phyloP scores from a whole-genome alignment of 2,888 invertebrate species.

The Drosophila rellima region DNA sequence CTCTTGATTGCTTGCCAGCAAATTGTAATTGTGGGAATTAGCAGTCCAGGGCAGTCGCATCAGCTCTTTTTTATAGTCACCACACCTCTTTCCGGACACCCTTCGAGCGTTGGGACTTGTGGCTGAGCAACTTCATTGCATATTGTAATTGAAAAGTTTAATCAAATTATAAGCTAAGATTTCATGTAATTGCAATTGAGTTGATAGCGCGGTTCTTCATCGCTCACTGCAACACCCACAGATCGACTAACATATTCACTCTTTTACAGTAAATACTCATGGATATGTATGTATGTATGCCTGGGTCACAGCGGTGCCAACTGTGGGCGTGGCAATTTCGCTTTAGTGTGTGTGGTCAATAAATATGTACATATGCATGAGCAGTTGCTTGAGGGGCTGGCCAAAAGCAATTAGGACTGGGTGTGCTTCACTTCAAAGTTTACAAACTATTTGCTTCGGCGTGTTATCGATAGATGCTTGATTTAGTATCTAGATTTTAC shows the following conservation, averaged over 20 bases:
- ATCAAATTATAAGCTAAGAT: conserved; percentile 78
- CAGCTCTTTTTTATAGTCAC: conserved; percentile 3
- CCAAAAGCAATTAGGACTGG: conserved; percentile 13
- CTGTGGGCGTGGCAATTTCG: conserved; percentile 48
- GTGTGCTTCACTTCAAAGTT: conserved; percentile 22
- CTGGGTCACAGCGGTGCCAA: conserved; percentile 3
- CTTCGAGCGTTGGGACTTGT: conserved; percentile 2
- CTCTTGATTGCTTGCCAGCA: conserved; percentile 80
- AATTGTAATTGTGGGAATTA: conserved; percentile 81
- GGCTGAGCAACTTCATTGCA: conserved; percentile 74
- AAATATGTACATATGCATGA: conserved; percentile 67
- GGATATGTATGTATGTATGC: not conserved
- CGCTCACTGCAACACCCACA: conserved; percentile 44
- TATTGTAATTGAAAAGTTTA: conserved; percentile 81
- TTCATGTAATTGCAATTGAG: conserved; percentile 76
- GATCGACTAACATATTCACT: not conserved
- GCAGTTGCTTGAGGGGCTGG: conserved; percentile 11
- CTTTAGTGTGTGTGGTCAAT: conserved; percentile 67
- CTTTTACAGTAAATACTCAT: not conserved
- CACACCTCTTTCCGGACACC: conserved; percentile 35
- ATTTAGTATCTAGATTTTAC: not conserved
- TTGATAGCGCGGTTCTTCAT: conserved; percentile 44
- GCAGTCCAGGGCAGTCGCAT: conserved; percentile 57
- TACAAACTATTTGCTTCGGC: conserved; percentile 25
- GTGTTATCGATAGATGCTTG: conserved; percentile 24